Evolutionary conservation across 2,113 vertebrate species (phyloP), one percentile per base, ranked within the genome.

Genomic region (Prunella fulvescens): DNA sequence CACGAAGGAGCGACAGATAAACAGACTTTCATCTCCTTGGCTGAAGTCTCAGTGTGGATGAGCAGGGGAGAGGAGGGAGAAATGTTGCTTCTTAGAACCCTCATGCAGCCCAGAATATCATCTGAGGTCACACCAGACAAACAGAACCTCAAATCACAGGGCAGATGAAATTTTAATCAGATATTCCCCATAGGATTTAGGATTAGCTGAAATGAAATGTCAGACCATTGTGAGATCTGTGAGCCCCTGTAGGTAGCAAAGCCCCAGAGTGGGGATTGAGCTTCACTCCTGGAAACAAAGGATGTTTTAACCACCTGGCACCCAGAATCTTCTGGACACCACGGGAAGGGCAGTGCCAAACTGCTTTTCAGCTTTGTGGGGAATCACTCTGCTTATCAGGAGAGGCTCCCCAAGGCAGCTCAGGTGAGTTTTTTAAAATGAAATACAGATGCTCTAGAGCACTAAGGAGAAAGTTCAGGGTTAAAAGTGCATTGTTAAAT

Each of bases 291-390:
- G 56, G 51, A 66, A 70, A 35, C 29, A 78, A 78, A 28, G 15
- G 5, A 9, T 23, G 14, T 13, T 57, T 20, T 48, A 61, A 54
- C 8, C 12, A 19, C 19, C 25, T 42, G 25, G 51, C 25, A 50
- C 23, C 19, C 18, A 39, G 78, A 81, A n/a, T 44, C 73, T 48
- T 61, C 33, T 33, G 51, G 9, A 44, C 51, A 17, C 51, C 17
- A 11, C 1, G 1, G 26, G 35, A 67, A 54, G 29, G 42, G 33
- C 12, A 50, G 28, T 11, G 7, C 16, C 50, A 42, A 86, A 57
- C 1, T 0, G 0, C 10, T 66, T 53, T 33, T 62, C 16, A 31
- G 19, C 31, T 83, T 72, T 80, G 22, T 37, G 31, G 39, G 1
- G 3, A 81, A 19, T 61, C 37, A 3, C 28, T 81, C 33, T 77